These are phyloP conservation scores for Tridacna crocea DNA, from an alignment of 2,888 invertebrate species.

Conservation along the genomic window DNA sequence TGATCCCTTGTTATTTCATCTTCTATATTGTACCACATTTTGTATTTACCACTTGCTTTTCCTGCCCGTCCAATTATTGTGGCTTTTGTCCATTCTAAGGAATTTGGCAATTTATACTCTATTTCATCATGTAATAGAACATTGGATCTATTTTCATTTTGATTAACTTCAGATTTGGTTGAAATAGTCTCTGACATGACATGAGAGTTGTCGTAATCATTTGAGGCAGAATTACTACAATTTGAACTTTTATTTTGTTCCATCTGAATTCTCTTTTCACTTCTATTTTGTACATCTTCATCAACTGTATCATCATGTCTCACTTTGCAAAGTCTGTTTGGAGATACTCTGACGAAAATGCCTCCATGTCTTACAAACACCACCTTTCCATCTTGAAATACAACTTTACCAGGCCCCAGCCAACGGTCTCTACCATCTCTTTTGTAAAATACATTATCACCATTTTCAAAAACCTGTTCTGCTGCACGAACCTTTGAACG, in stretches of 20 bases:
- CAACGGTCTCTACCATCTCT: slow-evolving; percentile 56
- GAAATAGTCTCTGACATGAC: too few relatives aligned
- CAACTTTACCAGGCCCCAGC: slow-evolving; percentile 6
- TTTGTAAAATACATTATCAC: slow-evolving; percentile 65
- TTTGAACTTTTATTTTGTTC: not conserved
- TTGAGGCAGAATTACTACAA: too few relatives aligned
- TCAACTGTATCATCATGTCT: not conserved
- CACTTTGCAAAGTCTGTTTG: not conserved
- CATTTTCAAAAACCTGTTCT: slow-evolving; percentile 61
- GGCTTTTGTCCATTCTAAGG: slow-evolving; percentile 31
- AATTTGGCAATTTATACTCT: slow-evolving; percentile 15
- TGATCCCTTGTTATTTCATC: not conserved
- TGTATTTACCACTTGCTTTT: slow-evolving; percentile 42
- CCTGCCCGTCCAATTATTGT: slow-evolving; percentile 37
- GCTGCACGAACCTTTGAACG: slow-evolving; percentile 56
- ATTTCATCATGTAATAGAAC: not conserved
- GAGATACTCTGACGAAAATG: not conserved
- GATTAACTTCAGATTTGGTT: too few relatives aligned
- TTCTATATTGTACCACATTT: slow-evolving; percentile 45
- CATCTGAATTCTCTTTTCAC: not conserved
- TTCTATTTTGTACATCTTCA: not conserved
- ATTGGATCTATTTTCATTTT: too few relatives aligned
- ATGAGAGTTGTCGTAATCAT: too few relatives aligned
- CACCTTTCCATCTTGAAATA: slow-evolving; percentile 8
- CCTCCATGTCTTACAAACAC: slow-evolving; percentile 5